phyloP scores from a whole-genome alignment of 2,113 vertebrate genomes.

The Elephantulus edwardii region DNA sequence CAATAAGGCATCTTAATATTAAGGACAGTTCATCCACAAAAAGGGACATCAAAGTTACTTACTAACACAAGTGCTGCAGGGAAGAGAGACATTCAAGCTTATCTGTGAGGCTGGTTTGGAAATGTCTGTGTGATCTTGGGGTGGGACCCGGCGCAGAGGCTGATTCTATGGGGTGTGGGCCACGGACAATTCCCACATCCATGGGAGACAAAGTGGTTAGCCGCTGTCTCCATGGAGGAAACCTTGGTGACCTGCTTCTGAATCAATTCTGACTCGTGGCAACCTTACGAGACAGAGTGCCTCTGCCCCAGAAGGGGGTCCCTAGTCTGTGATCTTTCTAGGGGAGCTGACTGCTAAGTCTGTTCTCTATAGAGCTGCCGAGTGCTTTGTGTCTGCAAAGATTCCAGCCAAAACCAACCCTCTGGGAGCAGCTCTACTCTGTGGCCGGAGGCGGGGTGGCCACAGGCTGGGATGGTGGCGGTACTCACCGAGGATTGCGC shows the following conservation, averaged over 20 bases:
- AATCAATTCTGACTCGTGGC: neutral
- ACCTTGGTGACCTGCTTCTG: neutral
- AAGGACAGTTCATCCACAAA: accelerated
- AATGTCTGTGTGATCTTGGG: neutral
- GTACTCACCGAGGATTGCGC: slow-evolving; percentile 95
- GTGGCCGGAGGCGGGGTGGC: too few species aligned
- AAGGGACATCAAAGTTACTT: neutral
- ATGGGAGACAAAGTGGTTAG: neutral
- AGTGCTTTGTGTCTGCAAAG: neutral
- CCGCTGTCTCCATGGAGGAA: neutral
- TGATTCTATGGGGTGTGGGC: accelerated
- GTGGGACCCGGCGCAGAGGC: neutral
- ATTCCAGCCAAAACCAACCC: neutral
- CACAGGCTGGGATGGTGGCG: too few species aligned
- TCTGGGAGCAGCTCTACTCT: too few species aligned
- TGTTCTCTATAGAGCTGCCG: neutral
- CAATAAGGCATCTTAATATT: too few species aligned
- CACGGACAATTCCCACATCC: too few species aligned
- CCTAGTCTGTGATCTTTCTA: neutral
- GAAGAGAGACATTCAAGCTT: neutral
- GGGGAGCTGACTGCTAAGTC: neutral
- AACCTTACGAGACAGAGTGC: neutral
- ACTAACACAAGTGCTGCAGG: accelerated
- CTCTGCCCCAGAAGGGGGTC: neutral
- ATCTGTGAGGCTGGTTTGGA: neutral